These are phyloP conservation scores for Drosophila rhopaloa DNA, from an alignment of 1,140 invertebrate species.

Conservation along the genomic window DNA sequence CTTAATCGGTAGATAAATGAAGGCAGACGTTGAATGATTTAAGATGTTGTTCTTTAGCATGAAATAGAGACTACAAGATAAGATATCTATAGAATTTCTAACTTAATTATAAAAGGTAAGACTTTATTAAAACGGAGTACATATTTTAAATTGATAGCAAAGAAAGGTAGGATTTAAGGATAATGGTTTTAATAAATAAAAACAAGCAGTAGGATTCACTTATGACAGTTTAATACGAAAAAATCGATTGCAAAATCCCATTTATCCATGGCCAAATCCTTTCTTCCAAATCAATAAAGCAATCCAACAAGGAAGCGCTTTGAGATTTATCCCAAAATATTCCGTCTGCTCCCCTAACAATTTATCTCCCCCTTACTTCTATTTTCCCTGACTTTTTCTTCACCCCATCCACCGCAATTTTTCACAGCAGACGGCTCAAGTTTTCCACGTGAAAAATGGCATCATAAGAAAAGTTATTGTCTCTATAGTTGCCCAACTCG, in stretches of 20 bases:
- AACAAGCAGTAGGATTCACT: neutral
- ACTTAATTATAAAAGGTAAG: too few relatives aligned
- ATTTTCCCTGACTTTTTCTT: neutral
- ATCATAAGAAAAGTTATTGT: slow-evolving; percentile 76
- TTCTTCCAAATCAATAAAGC: slow-evolving; percentile 43
- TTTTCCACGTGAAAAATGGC: slow-evolving; percentile 80
- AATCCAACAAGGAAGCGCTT: slow-evolving; percentile 17
- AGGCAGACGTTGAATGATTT: neutral
- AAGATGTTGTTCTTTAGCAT: neutral
- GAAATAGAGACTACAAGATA: neutral
- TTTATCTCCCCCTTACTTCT: slow-evolving; percentile 2
- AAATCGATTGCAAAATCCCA: slow-evolving; percentile 29
- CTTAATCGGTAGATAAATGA: slow-evolving; percentile 31
- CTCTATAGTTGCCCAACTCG: slow-evolving; percentile 54
- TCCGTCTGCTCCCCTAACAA: slow-evolving; percentile 2
- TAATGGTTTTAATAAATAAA: neutral
- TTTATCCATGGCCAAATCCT: slow-evolving; percentile 29
- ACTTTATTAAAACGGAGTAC: too few relatives aligned
- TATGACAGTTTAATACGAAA: slow-evolving; percentile 7
- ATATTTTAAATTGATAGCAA: too few relatives aligned
- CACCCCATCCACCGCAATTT: slow-evolving; percentile 21
- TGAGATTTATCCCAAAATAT: slow-evolving; percentile 18
- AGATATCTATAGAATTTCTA: neutral
- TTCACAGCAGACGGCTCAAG: slow-evolving; percentile 52
- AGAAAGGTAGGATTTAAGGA: neutral